Percentiles rank a stretch among this genome's conserved stretches.
Conservation (phyloP, 2,888 invertebrate genomes). For the Urechis unicinctus region DNA sequence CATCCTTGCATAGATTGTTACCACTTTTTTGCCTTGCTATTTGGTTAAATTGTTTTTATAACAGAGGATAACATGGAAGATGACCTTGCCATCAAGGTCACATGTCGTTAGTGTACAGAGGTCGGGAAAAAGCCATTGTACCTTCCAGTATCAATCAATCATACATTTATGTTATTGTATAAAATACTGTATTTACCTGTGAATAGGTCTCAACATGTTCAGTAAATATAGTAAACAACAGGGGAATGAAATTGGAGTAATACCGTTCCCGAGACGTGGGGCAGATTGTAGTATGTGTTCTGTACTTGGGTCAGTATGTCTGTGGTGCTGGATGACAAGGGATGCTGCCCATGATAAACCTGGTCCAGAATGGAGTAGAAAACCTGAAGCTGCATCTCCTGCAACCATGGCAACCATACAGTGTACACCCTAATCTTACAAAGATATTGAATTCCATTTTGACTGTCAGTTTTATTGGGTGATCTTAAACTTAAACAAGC, state of each 20-base stretch:
- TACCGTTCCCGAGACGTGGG: constrained; percentile 80
- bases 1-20: too few relatives aligned
- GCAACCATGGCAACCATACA: background rate
- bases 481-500: too few relatives aligned
- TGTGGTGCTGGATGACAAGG: constrained; percentile 58
- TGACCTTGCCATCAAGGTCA: too few relatives aligned
- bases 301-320: constrained; percentile 72
- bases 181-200: too few relatives aligned
- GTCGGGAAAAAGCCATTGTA: too few relatives aligned
- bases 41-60: background rate
- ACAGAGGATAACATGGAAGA: background rate
- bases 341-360: constrained; percentile 68
- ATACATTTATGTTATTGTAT: too few relatives aligned
- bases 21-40: too few relatives aligned
- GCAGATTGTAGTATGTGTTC: constrained; percentile 74
- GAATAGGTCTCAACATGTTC: too few relatives aligned
- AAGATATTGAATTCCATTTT: too few relatives aligned
- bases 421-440: background rate
- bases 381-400: constrained; percentile 51
- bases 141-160: too few relatives aligned
- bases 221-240: background rate
- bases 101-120: too few relatives aligned
- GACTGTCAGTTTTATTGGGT: too few relatives aligned
- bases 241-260: constrained; percentile 22
- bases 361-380: constrained; percentile 91